Conservation (phyloP, 2,113 vertebrate genomes). For the Hemicordylus capensis region DNA sequence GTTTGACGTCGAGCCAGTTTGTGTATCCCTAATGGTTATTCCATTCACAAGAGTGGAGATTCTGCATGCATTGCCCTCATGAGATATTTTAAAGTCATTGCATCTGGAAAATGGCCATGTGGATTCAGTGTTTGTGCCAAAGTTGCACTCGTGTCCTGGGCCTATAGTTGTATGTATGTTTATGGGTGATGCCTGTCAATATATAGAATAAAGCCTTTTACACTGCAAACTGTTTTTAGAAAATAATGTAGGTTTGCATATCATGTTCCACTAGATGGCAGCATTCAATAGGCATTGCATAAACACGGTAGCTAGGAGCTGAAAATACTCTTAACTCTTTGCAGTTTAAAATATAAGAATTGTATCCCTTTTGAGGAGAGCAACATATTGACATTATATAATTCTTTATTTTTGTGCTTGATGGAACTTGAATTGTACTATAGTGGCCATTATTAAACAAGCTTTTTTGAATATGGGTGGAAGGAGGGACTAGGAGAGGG, state of each 20-base stretch:
- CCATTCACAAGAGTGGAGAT: neutral
- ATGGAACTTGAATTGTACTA: neutral
- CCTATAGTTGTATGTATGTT: neutral
- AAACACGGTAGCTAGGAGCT: neutral
- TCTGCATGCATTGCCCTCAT: neutral
- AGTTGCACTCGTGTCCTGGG: neutral
- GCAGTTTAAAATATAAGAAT: neutral
- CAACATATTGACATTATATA: neutral
- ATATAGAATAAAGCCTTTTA: neutral
- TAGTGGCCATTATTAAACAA: neutral
- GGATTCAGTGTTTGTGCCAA: neutral
- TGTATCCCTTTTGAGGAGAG: neutral
- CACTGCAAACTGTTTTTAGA: too few relatives aligned
- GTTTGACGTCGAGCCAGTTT: too few relatives aligned
- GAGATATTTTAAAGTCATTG: neutral
- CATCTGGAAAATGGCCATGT: neutral
- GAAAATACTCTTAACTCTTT: neutral
- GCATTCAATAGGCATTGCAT: constrained; percentile 27
- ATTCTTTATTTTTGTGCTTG: neutral
- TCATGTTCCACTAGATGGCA: constrained; percentile 54
- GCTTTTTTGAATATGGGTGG: too few relatives aligned
- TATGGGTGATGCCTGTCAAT: too few relatives aligned
- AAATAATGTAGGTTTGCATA: neutral
- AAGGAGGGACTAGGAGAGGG: neutral
- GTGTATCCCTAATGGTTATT: too few relatives aligned